Conservation (phyloP, 2,888 invertebrate genomes). For the Metellina segmentata region DNA sequence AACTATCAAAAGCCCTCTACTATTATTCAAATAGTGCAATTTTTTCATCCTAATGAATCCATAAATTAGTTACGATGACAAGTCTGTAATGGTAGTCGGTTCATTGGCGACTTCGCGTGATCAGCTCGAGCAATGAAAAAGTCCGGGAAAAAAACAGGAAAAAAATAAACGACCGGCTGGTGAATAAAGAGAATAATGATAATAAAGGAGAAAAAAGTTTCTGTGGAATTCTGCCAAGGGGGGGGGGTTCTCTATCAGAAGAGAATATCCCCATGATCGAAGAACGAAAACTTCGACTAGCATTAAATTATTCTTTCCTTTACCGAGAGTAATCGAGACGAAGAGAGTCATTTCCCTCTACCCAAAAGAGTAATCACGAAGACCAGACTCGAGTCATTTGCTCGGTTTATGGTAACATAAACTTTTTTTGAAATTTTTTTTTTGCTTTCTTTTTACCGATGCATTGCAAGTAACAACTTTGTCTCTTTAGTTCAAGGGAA, state of each 20-base stretch:
- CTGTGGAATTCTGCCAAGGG: slow-evolving; percentile 75
- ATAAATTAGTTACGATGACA: slow-evolving; percentile 69
- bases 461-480: slow-evolving; percentile 44
- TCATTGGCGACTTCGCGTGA: slow-evolving; percentile 46
- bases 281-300: slow-evolving; percentile 59
- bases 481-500: background rate
- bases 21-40: slow-evolving; percentile 50
- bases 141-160: background rate
- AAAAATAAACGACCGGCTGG: background rate
- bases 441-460: slow-evolving; percentile 13
- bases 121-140: slow-evolving; percentile 35
- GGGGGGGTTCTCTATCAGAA: slow-evolving; percentile 61
- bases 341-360: slow-evolving; percentile 31
- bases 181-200: slow-evolving; percentile 49
- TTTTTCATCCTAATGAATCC: slow-evolving; percentile 50
- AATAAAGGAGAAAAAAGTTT: slow-evolving; percentile 59
- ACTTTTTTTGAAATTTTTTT: slow-evolving; percentile 30
- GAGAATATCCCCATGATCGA: slow-evolving; percentile 53
- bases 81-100: slow-evolving; percentile 56
- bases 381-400: slow-evolving; percentile 56
- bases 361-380: slow-evolving; percentile 63
- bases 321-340: slow-evolving; percentile 44
- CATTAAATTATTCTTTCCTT: slow-evolving; percentile 73
- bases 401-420: slow-evolving; percentile 65
- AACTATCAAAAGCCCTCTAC: slow-evolving; percentile 45